These are phyloP conservation scores for Metacarcinus magister DNA, from an alignment of 2,888 invertebrate genomes.

Conservation along the genomic window DNA sequence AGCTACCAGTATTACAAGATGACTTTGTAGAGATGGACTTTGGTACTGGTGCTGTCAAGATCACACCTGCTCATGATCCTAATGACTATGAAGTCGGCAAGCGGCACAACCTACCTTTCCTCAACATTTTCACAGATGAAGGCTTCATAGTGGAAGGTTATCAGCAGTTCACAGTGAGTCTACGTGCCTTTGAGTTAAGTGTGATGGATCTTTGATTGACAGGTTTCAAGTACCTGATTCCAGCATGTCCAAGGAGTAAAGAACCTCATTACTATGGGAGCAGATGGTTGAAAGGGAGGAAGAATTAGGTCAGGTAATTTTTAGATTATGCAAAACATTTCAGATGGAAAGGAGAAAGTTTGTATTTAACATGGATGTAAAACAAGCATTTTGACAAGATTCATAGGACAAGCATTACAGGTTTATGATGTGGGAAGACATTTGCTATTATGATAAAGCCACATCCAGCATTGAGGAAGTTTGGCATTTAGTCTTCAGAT, in stretches of 20 bases:
- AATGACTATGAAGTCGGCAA: slow-evolving; percentile 98
- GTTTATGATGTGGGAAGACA: not conserved
- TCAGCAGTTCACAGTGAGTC: slow-evolving; percentile 84
- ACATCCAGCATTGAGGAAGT: not conserved
- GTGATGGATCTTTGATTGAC: not conserved
- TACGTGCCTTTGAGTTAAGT: not conserved
- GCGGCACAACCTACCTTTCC: slow-evolving; percentile 92
- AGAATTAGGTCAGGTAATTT: no score
- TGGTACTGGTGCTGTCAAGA: slow-evolving; percentile 99
- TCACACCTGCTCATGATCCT: slow-evolving; percentile 98
- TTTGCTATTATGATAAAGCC: not conserved
- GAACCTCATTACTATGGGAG: no score
- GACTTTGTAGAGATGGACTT: slow-evolving; percentile 97
- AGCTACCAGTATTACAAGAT: slow-evolving; percentile 95
- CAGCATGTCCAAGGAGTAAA: no score
- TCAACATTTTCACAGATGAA: slow-evolving; percentile 95
- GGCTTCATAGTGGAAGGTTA: slow-evolving; percentile 91
- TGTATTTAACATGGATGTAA: not conserved
- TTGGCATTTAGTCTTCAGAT: not conserved
- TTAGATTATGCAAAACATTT: not conserved
- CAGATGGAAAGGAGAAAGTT: not conserved
- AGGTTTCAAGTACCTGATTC: not conserved
- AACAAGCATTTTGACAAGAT: not conserved
- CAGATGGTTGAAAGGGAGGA: no score
- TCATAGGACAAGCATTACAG: not conserved